A percentile compares a stretch with the other conserved stretches of the same genome.
phyloP scores from a whole-genome alignment of 2,797 vertebrate species.

The Silurus aristotelis region DNA sequence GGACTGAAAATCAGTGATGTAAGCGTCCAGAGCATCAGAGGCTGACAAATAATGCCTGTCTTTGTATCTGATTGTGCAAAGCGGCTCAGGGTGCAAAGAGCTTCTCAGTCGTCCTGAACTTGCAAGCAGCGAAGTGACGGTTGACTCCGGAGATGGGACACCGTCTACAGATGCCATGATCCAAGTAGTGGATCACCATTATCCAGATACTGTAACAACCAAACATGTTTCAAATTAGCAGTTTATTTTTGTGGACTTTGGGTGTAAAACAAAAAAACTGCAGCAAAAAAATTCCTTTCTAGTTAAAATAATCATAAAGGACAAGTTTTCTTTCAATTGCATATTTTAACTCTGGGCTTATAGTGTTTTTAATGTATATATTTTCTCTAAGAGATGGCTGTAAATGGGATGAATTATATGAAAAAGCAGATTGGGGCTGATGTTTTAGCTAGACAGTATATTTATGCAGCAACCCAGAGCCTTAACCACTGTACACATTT shows the following conservation, averaged over 20 bases:
- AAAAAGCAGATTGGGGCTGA: background rate
- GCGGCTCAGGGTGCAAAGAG: constrained; percentile 46
- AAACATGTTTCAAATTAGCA: background rate
- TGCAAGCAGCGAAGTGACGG: constrained; percentile 77
- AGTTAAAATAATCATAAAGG: background rate
- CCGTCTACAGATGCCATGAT: constrained; percentile 61
- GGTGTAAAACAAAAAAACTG: background rate
- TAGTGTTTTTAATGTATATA: background rate
- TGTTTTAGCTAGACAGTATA: background rate
- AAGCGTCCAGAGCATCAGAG: constrained; percentile 83
- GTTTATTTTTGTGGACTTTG: background rate
- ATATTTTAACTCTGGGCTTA: too few species aligned
- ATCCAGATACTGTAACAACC: background rate
- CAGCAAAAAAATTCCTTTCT: too few species aligned
- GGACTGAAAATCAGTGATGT: constrained; percentile 84
- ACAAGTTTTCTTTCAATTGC: background rate
- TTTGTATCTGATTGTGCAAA: constrained; percentile 72
- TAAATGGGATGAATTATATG: background rate
- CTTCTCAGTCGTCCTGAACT: constrained; percentile 69
- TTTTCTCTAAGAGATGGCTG: background rate
- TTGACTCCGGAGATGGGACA: constrained; percentile 75
- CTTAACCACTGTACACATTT: too few species aligned
- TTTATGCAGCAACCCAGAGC: too few species aligned
- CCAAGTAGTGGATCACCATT: constrained; percentile 21
- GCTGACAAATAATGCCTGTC: constrained; percentile 81